A percentile compares a stretch with the other conserved stretches of the same genome.
Conservation (phyloP, 2,113 vertebrate species). For the Channa maculata region DNA sequence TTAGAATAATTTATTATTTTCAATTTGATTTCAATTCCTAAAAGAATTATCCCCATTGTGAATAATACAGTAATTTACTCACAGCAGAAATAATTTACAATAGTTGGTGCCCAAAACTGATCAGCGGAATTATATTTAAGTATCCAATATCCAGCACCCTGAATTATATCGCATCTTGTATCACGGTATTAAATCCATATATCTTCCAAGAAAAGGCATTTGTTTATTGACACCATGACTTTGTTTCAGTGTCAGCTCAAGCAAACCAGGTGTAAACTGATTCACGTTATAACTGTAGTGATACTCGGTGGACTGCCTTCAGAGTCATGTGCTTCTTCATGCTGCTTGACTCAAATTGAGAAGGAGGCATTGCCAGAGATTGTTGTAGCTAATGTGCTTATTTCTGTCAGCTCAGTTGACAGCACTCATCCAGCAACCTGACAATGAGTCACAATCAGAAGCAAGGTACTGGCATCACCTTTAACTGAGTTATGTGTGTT, state of each 20-base stretch:
- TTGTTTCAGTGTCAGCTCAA: constrained; percentile 48
- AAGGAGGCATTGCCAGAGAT: constrained; percentile 71
- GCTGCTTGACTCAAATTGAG: constrained; percentile 65
- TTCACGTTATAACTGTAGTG: constrained; percentile 20
- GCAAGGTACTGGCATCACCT: constrained; percentile 56
- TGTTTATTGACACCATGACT: constrained; percentile 58
- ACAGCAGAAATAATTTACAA: no score
- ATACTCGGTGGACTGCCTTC: constrained; percentile 57
- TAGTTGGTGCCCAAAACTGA: no score
- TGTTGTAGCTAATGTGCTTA: constrained; percentile 71
- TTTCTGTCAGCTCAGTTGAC: constrained; percentile 78
- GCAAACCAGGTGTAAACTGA: constrained; percentile 58
- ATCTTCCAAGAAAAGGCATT: not conserved
- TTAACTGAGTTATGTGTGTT: constrained; percentile 54
- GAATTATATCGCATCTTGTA: no score
- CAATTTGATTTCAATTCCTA: no score
- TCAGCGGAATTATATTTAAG: no score
- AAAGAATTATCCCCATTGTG: no score
- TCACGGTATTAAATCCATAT: no score
- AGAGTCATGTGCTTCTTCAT: constrained; percentile 41
- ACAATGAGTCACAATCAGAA: constrained; percentile 71
- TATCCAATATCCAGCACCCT: no score
- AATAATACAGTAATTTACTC: no score
- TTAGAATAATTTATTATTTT: no score
- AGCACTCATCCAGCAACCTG: constrained; percentile 65